Evolutionary conservation across 2,797 vertebrate species (phyloP).

Genomic region (Nothura maculosa): DNA sequence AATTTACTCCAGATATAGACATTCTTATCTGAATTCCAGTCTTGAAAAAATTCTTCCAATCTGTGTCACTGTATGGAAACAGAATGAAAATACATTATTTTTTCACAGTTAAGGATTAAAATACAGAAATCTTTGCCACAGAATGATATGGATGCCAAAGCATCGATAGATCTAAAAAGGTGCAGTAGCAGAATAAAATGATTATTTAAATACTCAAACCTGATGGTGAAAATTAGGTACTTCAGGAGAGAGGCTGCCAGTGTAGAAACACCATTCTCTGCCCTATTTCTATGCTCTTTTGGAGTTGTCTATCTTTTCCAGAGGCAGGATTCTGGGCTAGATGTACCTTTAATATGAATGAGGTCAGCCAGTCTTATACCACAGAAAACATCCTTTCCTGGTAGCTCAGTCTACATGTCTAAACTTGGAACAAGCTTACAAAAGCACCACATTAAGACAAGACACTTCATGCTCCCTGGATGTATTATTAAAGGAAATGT

Average conservation of each 20-base stretch:
- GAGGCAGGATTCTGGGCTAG: neutral
- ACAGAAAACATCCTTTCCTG: neutral
- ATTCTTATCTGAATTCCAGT: neutral
- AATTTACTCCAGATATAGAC: neutral
- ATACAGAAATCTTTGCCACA: neutral
- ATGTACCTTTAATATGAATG: neutral
- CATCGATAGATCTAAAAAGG: neutral
- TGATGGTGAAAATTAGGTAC: accelerated
- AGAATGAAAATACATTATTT: neutral
- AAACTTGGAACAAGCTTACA: neutral
- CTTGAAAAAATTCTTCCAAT: neutral
- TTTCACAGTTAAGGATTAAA: neutral
- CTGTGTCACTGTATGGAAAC: neutral
- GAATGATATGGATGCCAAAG: neutral
- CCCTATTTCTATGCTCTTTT: neutral
- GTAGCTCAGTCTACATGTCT: neutral
- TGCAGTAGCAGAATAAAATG: neutral
- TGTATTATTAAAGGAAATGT: neutral
- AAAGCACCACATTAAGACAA: neutral
- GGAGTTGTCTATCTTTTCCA: neutral
- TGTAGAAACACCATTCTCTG: neutral
- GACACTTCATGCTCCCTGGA: neutral
- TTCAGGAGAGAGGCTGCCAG: neutral
- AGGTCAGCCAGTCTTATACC: neutral
- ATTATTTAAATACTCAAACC: neutral